Evolutionary conservation across 2,113 vertebrate species (phyloP).

Genomic region (Isichthys henryi): DNA sequence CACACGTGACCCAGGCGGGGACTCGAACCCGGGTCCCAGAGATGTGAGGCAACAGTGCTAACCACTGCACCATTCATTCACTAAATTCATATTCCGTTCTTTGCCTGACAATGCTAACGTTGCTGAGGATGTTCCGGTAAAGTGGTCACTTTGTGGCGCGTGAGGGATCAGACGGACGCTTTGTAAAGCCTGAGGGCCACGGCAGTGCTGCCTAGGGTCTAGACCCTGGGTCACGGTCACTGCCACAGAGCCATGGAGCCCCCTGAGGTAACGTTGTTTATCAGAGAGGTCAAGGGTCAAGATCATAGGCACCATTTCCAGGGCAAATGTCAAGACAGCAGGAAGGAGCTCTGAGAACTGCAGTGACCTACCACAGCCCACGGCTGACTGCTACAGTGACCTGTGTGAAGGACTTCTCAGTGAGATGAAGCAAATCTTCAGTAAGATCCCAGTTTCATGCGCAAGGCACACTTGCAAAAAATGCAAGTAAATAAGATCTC

Average conservation of each 20-base stretch:
- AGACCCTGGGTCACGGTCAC: not conserved
- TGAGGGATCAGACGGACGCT: not conserved
- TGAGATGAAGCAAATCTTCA: not conserved
- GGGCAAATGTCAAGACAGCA: not conserved
- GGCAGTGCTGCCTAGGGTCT: not conserved
- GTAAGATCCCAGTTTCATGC: not conserved
- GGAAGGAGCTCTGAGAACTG: not conserved
- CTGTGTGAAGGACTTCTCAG: not conserved
- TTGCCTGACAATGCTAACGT: not conserved
- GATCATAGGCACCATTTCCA: slow-evolving; percentile 1
- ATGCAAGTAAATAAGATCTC: not conserved
- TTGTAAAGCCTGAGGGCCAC: not conserved
- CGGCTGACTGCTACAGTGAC: not conserved
- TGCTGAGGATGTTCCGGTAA: not conserved
- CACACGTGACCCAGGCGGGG: no score
- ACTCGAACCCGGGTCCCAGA: no score
- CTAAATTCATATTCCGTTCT: not conserved
- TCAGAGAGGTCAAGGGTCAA: slow-evolving; percentile 19
- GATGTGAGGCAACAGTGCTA: no score
- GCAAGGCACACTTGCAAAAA: not conserved
- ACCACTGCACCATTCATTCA: no score
- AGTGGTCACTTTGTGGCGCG: not conserved
- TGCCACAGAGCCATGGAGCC: not conserved
- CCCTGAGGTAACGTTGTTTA: slow-evolving; percentile 26
- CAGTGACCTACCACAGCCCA: not conserved